Conservation (phyloP, 2,113 vertebrate species). For the Percina caprodes region DNA sequence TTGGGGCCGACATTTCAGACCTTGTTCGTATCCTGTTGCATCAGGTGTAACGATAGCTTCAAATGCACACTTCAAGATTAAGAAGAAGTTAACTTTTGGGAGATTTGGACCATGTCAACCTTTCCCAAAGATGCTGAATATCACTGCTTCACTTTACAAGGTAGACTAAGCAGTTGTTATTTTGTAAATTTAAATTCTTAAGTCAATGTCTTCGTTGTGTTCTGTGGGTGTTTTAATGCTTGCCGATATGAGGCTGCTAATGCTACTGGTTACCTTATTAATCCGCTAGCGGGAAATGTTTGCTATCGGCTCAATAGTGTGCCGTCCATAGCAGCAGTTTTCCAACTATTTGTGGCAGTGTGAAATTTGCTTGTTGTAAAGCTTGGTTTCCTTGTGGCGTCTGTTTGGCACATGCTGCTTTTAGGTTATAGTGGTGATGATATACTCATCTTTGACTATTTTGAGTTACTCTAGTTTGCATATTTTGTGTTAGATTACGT, state of each 20-base stretch:
- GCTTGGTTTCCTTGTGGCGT: neutral
- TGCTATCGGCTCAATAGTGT: neutral
- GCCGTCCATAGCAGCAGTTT: neutral
- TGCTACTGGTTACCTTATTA: neutral
- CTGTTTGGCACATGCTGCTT: neutral
- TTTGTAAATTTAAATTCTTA: neutral
- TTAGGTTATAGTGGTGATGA: neutral
- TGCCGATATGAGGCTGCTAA: neutral
- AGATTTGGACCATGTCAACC: neutral
- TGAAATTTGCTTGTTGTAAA: neutral
- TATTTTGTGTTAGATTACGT: neutral
- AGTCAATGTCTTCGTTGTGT: neutral
- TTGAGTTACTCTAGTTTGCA: neutral
- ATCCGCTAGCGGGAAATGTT: neutral
- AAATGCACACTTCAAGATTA: neutral
- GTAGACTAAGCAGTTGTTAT: neutral
- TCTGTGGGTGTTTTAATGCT: neutral
- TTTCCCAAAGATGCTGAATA: no score
- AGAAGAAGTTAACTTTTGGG: neutral
- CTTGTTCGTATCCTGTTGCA: neutral
- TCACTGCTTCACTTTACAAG: neutral
- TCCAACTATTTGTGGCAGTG: neutral
- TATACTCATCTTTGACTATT: neutral
- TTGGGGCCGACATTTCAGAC: neutral
- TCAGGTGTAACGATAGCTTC: no score